Evolutionary conservation across 2,113 vertebrate genomes (phyloP).

Genomic region (Ia io): DNA sequence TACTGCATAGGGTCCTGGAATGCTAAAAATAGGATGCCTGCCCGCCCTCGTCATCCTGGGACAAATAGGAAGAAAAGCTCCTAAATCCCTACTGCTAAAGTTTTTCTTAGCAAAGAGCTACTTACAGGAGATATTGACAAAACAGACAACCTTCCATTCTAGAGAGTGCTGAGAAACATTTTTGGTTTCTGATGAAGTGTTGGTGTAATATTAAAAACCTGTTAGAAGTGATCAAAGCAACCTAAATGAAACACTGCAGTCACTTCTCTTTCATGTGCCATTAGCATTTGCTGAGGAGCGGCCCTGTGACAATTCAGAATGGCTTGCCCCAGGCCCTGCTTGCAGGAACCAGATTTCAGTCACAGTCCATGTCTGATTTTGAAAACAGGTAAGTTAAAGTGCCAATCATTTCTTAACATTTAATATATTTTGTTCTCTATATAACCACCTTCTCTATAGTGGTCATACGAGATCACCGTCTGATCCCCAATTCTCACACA

Average conservation of each 20-base stretch:
- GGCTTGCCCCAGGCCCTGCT: slow-evolving; percentile 31
- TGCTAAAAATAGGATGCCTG: neutral
- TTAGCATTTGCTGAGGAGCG: slow-evolving; percentile 3
- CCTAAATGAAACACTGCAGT: neutral
- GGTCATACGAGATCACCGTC: neutral
- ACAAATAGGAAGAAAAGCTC: neutral
- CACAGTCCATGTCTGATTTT: neutral
- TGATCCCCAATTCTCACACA: neutral
- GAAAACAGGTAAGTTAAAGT: slow-evolving; percentile 32
- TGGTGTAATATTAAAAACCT: slow-evolving; percentile 50
- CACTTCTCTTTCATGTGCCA: neutral
- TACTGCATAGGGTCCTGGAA: neutral
- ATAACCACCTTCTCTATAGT: neutral
- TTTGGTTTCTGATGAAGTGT: slow-evolving; percentile 46
- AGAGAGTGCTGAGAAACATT: neutral
- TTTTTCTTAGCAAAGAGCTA: neutral
- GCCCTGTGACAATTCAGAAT: neutral
- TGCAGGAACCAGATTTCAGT: neutral
- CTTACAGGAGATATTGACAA: neutral
- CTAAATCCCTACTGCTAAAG: no score
- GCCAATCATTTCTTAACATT: neutral
- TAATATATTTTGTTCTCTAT: neutral
- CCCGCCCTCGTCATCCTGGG: neutral
- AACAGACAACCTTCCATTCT: neutral
- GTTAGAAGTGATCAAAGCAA: slow-evolving; percentile 56